Base-by-base conservation (phyloP, 2,797 vertebrate genomes). In the Acanthiza pusilla region DNA sequence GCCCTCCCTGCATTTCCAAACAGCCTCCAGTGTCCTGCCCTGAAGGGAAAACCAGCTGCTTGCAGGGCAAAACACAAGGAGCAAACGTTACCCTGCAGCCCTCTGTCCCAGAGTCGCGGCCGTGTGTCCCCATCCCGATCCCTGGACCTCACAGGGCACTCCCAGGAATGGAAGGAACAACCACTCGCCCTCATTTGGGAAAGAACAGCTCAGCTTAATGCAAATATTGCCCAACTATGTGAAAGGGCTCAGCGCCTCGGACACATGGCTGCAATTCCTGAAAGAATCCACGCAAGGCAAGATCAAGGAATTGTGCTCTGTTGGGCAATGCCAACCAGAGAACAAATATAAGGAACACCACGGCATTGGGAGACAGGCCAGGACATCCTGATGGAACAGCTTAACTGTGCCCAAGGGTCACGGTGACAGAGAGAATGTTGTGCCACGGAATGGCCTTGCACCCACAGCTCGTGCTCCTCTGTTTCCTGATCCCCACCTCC, bases 201-300 rank as follows among this genome's bases (percentile, higher is more conserved):
- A 36, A 61, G 55, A 94, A 6, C 53, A 21, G 48, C 2, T 88
- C 48, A 45, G 73, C 83, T 67, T 2, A 53, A 60, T 8, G 38
- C 85, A 93, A 62, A 73, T 23, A 91, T 95, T 96, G 85, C 94
- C 94, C 89, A 93, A 94, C 8, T 6, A 7, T 76, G 94, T 27
- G 70, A 95, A 88, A 96, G 60, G 87, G 58, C 66, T 81, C 68
- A 4, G 70, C 3, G 57, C 55, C 72, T 82, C 0, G 2, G 65
- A 88, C 91, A 57, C 78, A 40, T 4, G 74, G 89, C 60, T 88
- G 82, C 60, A 92, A 65, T 47, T 88, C 76, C 62, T 55, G 60
- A 34, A 85, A 63, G 58, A 36, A 71, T 34, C 92, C 88, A 85
- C 84, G 92, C 70, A 26, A 63, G 67, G 87, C 85, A 42, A 60